Base-by-base conservation (phyloP, 1,140 invertebrate species). In the Atta cephalotes region DNA sequence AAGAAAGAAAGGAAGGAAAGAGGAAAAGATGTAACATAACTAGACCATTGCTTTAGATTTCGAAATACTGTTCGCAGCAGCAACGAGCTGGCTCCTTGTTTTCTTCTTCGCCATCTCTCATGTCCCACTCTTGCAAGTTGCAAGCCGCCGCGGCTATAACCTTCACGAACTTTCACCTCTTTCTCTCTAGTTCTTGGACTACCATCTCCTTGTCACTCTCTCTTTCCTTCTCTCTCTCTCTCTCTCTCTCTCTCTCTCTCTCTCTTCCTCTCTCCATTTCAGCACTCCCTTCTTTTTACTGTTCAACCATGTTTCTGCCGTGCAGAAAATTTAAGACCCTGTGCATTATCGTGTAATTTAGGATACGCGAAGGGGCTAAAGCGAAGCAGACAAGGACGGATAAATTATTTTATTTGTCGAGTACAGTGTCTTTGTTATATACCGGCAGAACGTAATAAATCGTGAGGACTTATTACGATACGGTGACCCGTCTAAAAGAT, bases 381-480 rank as follows among this genome's bases (percentile, higher is more conserved):
- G 71, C 39, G 53, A 51, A 62, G 31, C 31, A 35, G 28, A 85
- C 49, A 65, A 66, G 39, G 31, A 81, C n/a, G 68, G 85, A 86
- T 88, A 88, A 88, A 78, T 85, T 88, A 88, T 88, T 88, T 85
- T 63, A 88, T 88, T 88, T 74, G 80, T 62, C 80, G 80, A 62
- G 80, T 21, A 62, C 70, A n/a, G 28, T 65, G 70, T 74, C 58
- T 71, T 82, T 53, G 51, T 79, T 35, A 56, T 71, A 70, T 66
- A 79, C 21, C 62, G 74, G 3, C 21, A 31, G 14, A 56, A n/a
- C 25, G 45, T 82, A 86, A 86, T 86, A 86, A 86, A 86, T 86
- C 85, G 77, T 18, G 0, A 70, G 45, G 66, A 86, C 76, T 66
- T 79, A 78, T 85, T 85, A 85, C 82, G 82, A 78, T 79, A 79